Evolutionary conservation across 1,140 invertebrate genomes (phyloP).

Genomic region (Chlorops oryzae): DNA sequence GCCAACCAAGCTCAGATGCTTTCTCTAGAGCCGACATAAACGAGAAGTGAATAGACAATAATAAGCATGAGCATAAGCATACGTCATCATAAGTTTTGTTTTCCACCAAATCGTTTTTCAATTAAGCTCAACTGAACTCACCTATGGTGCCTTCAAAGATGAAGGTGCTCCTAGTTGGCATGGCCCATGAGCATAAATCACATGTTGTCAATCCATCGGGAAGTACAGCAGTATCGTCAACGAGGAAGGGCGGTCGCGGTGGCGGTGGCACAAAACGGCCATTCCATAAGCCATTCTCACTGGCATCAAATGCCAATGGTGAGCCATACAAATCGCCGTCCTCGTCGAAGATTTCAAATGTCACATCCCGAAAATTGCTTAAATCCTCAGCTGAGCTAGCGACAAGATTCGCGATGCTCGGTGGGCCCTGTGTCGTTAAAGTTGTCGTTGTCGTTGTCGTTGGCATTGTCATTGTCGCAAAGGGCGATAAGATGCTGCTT

Average conservation of each 20-base stretch:
- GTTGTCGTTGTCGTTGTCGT: constrained; percentile 6
- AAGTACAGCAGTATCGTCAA: constrained; percentile 52
- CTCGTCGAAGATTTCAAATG: constrained; percentile 49
- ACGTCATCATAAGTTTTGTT: too few relatives aligned
- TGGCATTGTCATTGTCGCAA: background rate
- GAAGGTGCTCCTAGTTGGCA: constrained; percentile 46
- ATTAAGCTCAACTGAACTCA: too few relatives aligned
- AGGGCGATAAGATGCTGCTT: background rate
- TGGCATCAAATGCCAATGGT: constrained; percentile 54
- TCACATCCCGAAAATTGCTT: constrained; percentile 36
- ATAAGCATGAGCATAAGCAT: constrained; percentile 5
- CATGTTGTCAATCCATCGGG: constrained; percentile 65
- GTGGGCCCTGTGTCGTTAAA: constrained; percentile 22
- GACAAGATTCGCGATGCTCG: constrained; percentile 38
- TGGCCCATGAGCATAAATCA: constrained; percentile 65
- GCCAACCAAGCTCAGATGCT: constrained; percentile 51
- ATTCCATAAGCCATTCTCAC: constrained; percentile 60
- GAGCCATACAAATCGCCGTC: constrained; percentile 56
- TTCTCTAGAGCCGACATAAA: constrained; percentile 43
- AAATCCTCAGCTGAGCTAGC: constrained; percentile 40
- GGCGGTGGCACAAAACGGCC: constrained; percentile 63
- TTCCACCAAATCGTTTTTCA: too few relatives aligned
- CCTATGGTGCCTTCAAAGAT: constrained; percentile 47
- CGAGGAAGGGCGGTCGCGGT: constrained; percentile 58
- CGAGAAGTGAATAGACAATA: background rate